Evolutionary conservation across 2,888 invertebrate genomes (phyloP).

Genomic region (Ceriagrion tenellum): DNA sequence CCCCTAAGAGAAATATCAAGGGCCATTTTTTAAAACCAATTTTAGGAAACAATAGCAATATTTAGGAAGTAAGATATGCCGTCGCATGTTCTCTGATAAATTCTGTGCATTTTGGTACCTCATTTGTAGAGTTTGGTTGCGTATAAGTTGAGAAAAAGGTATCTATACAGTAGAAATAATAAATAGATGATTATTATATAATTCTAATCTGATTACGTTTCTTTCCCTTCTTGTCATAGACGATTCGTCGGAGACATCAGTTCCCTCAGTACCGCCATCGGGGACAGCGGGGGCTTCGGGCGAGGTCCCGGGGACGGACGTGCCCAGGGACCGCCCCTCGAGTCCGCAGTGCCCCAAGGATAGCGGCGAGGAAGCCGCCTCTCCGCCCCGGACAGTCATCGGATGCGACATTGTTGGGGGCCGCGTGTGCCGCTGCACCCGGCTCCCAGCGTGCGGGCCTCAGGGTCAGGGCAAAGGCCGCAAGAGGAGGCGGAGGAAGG

Average conservation of each 20-base stretch:
- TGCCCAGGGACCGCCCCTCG: background rate
- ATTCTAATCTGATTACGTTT: too few species aligned
- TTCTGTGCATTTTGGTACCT: too few species aligned
- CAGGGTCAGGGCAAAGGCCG: background rate
- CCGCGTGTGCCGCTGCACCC: conserved; percentile 45
- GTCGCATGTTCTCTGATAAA: too few species aligned
- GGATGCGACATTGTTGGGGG: conserved; percentile 48
- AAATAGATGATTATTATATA: too few species aligned
- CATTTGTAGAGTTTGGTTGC: too few species aligned
- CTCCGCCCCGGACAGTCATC: background rate
- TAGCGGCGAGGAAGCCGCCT: background rate
- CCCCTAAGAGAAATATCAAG: too few species aligned
- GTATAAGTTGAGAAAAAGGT: too few species aligned
- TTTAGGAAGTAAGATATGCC: too few species aligned
- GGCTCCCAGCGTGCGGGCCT: conserved; percentile 15
- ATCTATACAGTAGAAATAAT: too few species aligned
- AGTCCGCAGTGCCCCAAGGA: background rate
- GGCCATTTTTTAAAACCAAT: too few species aligned
- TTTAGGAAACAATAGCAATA: too few species aligned
- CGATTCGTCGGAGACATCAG: background rate
- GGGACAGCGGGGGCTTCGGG: background rate
- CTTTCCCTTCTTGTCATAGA: background rate
- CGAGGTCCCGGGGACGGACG: background rate
- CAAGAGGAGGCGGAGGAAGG: background rate
- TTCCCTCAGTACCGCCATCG: background rate